These are phyloP conservation scores for Esperia sulphurella DNA, from an alignment of 2,888 invertebrate species.

Conservation along the genomic window DNA sequence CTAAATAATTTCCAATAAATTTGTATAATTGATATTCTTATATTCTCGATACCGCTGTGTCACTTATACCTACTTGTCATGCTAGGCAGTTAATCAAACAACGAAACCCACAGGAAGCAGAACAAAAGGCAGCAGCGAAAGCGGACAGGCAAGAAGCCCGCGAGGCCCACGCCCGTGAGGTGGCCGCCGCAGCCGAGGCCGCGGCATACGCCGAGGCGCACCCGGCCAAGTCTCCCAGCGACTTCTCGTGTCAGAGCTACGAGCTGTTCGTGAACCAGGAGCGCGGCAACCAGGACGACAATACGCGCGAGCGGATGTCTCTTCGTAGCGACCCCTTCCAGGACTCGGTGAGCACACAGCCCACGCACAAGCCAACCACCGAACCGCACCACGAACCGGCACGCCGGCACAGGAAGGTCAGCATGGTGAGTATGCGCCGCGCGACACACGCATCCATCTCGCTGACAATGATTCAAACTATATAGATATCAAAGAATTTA, in stretches of 20 bases:
- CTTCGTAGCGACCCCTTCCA: constrained; percentile 92
- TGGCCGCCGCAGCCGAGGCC: constrained; percentile 82
- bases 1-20: too few species aligned
- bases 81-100: neutral
- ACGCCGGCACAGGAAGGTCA: constrained; percentile 89
- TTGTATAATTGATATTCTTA: too few species aligned
- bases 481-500: neutral
- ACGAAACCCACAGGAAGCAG: constrained; percentile 84
- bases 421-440: constrained; percentile 87
- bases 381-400: constrained; percentile 75
- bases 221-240: constrained; percentile 93
- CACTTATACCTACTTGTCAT: too few species aligned
- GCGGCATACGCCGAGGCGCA: constrained; percentile 81
- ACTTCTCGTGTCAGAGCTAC: constrained; percentile 94
- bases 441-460: constrained; percentile 38
- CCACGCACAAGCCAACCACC: constrained; percentile 78
- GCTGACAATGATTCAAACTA: constrained; percentile 56
- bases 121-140: constrained; percentile 87
- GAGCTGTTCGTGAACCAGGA: constrained; percentile 94
- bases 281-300: constrained; percentile 92
- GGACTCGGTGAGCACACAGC: constrained; percentile 92
- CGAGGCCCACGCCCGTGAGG: constrained; percentile 80
- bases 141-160: constrained; percentile 82
- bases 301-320: constrained; percentile 94
- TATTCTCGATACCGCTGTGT: too few species aligned